These are phyloP conservation scores for Strongylocentrotus purpuratus DNA, from an alignment of 35 echinoderm and acorn worm genomes.

Conservation along the genomic window DNA sequence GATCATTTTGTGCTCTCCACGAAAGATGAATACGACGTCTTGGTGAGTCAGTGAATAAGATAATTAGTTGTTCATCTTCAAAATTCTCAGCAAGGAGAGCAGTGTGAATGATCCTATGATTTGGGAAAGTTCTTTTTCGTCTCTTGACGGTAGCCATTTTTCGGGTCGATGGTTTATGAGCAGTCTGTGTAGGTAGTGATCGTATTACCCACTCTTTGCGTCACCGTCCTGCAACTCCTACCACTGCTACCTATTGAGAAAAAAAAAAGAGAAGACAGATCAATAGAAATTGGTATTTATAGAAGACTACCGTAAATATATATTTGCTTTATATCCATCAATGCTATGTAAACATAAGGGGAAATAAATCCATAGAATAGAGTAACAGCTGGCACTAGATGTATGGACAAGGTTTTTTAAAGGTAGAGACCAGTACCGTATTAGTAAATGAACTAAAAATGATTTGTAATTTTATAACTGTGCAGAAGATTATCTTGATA, in stretches of 20 bases:
- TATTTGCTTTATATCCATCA: not conserved
- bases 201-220: slow-evolving; percentile 64
- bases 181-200: slow-evolving; percentile 76
- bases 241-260: slow-evolving; percentile 43
- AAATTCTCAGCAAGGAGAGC: too few species aligned
- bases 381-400: not conserved
- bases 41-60: too few species aligned
- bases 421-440: too few species aligned
- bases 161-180: slow-evolving; percentile 32
- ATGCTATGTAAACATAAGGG: not conserved
- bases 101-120: too few species aligned
- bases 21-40: too few species aligned
- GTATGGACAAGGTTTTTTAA: not conserved
- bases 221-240: slow-evolving; percentile 66
- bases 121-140: too few species aligned
- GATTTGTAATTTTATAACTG: too few species aligned
- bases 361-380: not conserved
- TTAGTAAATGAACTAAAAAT: too few species aligned
- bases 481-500: too few species aligned
- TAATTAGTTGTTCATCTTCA: too few species aligned
- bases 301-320: not conserved
- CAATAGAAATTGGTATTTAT: not conserved
- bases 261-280: slow-evolving; percentile 32
- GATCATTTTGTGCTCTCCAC: too few species aligned
- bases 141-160: not conserved